Evolutionary conservation across 2,797 vertebrate genomes (phyloP).

Genomic region (Austrolebias charrua): DNA sequence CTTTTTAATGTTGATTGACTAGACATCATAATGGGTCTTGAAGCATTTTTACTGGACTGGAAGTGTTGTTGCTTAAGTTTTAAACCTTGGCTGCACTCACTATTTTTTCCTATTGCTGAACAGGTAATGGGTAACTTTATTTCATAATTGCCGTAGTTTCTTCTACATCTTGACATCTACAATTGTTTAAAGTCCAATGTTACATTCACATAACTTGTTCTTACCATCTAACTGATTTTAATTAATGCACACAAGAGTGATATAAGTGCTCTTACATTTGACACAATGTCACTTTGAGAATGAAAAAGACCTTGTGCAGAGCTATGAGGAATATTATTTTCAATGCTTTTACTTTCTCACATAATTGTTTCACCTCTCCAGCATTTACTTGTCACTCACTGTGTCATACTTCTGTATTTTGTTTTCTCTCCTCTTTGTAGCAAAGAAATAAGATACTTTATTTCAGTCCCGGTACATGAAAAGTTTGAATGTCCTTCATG

Average conservation of each 20-base stretch:
- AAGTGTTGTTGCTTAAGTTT: constrained; percentile 39
- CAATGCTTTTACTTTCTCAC: too few relatives aligned
- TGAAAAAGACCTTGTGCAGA: too few relatives aligned
- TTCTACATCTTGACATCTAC: constrained; percentile 3
- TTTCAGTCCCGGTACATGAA: not conserved
- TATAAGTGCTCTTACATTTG: too few relatives aligned
- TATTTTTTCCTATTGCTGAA: not conserved
- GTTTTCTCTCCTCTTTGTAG: not conserved
- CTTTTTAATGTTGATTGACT: constrained; percentile 23
- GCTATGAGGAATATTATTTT: too few relatives aligned
- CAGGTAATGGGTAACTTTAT: constrained; percentile 1
- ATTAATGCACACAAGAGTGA: not conserved
- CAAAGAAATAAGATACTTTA: not conserved
- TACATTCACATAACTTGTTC: constrained; percentile 11
- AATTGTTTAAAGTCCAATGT: constrained; percentile 14
- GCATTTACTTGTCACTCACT: not conserved
- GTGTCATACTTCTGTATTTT: not conserved
- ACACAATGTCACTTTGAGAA: too few relatives aligned
- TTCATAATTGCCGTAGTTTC: constrained; percentile 14
- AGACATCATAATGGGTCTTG: constrained; percentile 21
- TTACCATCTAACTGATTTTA: constrained; percentile 20
- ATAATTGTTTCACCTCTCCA: not conserved
- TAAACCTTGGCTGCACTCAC: constrained; percentile 22
- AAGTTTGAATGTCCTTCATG: not conserved
- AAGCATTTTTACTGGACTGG: constrained; percentile 30